Evolutionary conservation across 2,888 invertebrate genomes (phyloP), one percentile per base, ranked within the genome.

Genomic region (Parascotia fuliginaria): DNA sequence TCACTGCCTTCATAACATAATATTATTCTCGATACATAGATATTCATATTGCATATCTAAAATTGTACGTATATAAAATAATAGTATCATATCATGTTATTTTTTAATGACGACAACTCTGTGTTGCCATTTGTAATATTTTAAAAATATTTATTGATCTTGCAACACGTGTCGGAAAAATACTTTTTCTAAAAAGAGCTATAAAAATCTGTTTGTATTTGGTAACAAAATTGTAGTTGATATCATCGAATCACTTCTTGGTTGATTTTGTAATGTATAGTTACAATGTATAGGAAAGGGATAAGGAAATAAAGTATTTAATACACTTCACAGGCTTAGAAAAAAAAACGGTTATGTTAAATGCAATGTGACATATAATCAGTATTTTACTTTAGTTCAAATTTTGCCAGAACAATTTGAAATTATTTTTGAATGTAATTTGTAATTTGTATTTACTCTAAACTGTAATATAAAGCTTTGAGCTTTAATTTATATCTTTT

Each of bases 251-350:
- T 46, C 36, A 56, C 54, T 63, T 50, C 53, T 57, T 31, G 44
- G 40, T 32, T 19, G n/a, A 27, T 15, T 50, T 29, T 16, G 13
- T 48, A 53, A 45, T 36, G 38, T 36, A 44, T 33, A 31, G 28
- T 15, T 55, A 27, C 32, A 38, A 37, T 31, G 42, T 11, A 29
- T 57, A 29, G 34, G 9, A 27, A 14, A 29, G 58, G 53, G 40
- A 36, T 16, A 24, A 12, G 60, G 39, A 24, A 2, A 44, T 46
- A 42, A 43, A 14, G 12, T 38, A n/a, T n/a, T n/a, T n/a, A n/a
- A n/a, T 54, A 68, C 33, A 50, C 53, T 56, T 58, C 65, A 66
- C 58, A n/a, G 58, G 65, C 37, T 24, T 24, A 9, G 9, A 33
- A n/a, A n/a, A n/a, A n/a, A n/a, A n/a, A n/a, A n/a, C n/a, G n/a